Evolutionary conservation across 1,140 invertebrate genomes (phyloP).

Genomic region (Tyrophagus putrescentiae): DNA sequence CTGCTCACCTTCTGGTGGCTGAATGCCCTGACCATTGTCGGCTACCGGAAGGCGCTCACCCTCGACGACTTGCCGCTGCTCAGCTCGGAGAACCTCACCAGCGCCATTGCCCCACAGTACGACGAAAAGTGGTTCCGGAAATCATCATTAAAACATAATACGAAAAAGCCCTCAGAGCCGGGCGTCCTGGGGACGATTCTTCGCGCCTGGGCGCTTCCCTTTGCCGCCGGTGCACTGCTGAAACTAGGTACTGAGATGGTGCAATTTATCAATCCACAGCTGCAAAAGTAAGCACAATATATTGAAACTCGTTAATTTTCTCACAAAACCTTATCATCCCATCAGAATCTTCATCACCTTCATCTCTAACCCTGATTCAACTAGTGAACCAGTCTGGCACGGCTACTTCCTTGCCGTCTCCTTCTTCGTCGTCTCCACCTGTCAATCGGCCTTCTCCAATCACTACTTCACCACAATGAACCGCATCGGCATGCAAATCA

Average conservation of each 20-base stretch:
- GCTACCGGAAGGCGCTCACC: constrained; percentile 64
- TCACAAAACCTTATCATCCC: too few relatives aligned
- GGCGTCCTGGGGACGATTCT: constrained; percentile 33
- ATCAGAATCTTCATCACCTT: constrained; percentile 41
- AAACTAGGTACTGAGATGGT: constrained; percentile 70
- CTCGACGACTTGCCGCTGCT: constrained; percentile 73
- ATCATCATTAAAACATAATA: constrained; percentile 17
- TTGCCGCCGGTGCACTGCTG: constrained; percentile 57
- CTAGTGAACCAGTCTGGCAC: constrained; percentile 56
- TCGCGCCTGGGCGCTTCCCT: constrained; percentile 61
- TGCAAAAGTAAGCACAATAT: constrained; percentile 33
- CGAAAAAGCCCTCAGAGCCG: constrained; percentile 15
- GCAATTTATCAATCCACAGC: constrained; percentile 69
- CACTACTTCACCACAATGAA: constrained; percentile 85
- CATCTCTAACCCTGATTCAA: constrained; percentile 35
- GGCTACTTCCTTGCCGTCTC: constrained; percentile 61
- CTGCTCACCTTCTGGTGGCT: constrained; percentile 83
- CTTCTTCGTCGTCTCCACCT: constrained; percentile 29
- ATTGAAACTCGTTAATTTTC: not conserved
- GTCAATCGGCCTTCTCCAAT: constrained; percentile 57
- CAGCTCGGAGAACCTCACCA: constrained; percentile 63
- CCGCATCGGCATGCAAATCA: constrained; percentile 27
- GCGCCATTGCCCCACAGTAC: constrained; percentile 60
- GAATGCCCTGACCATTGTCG: constrained; percentile 42
- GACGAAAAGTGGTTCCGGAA: constrained; percentile 65